phyloP scores from a whole-genome alignment of 1,140 invertebrate species.

The Cherax destructor region DNA sequence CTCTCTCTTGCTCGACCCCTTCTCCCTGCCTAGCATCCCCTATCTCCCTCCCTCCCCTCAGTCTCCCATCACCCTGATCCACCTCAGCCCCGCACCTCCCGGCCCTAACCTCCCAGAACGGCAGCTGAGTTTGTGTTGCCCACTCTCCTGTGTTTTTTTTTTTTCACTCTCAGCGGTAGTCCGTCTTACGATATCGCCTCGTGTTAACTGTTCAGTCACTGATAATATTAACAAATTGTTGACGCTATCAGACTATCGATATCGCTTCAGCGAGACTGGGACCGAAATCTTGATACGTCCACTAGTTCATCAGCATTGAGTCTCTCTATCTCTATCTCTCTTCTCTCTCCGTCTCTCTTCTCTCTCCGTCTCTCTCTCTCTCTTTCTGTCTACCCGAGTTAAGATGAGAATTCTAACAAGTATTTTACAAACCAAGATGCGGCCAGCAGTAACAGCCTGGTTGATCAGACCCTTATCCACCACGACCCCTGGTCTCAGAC shows the following conservation, averaged over 20 bases:
- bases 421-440: too few species aligned
- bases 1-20: not conserved
- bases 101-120: constrained; percentile 33
- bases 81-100: constrained; percentile 13
- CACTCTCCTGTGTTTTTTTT: constrained; percentile 25
- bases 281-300: not conserved
- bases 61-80: not conserved
- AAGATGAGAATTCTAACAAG: too few species aligned
- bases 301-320: not conserved
- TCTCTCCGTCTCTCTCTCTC: too few species aligned
- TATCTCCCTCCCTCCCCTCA: not conserved
- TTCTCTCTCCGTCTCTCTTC: not conserved
- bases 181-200: not conserved
- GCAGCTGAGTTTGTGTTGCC: constrained; percentile 63
- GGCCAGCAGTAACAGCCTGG: too few species aligned
- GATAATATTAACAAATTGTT: not conserved
- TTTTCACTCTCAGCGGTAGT: not conserved
- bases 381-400: too few species aligned
- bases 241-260: not conserved
- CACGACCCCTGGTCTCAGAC: too few species aligned
- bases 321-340: not conserved
- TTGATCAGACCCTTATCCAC: too few species aligned
- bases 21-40: not conserved
- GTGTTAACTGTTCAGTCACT: not conserved
- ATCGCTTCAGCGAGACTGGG: not conserved